A percentile compares a stretch with the other conserved stretches of the same genome.
These are phyloP conservation scores for Dynastes maya DNA, from an alignment of 2,888 invertebrate genomes.

Conservation along the genomic window DNA sequence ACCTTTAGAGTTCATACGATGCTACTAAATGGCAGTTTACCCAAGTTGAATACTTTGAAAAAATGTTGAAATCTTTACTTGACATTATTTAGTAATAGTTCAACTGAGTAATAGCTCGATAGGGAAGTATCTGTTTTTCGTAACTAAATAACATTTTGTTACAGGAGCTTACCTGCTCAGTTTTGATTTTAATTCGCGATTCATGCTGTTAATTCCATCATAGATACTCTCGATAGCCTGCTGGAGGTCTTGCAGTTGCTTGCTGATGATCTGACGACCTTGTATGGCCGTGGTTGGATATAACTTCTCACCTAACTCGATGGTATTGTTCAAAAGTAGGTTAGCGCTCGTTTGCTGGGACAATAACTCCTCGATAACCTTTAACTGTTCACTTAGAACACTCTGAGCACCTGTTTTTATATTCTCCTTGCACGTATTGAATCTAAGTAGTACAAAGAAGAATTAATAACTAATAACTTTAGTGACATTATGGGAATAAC, in stretches of 20 bases:
- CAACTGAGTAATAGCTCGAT: too few relatives aligned
- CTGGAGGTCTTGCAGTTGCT: constrained; percentile 86
- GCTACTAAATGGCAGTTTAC: too few relatives aligned
- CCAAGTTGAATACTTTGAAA: too few relatives aligned
- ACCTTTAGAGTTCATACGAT: too few relatives aligned
- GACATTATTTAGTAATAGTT: too few relatives aligned
- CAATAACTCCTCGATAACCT: constrained; percentile 81
- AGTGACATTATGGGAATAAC: not conserved
- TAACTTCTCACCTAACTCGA: constrained; percentile 92
- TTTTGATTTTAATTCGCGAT: constrained; percentile 87
- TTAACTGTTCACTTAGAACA: constrained; percentile 80
- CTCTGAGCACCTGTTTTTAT: constrained; percentile 78
- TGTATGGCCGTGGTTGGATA: constrained; percentile 93
- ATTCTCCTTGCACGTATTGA: constrained; percentile 78
- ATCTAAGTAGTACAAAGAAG: constrained; percentile 68
- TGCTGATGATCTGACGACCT: constrained; percentile 90
- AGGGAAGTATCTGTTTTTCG: too few relatives aligned
- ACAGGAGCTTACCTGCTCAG: constrained; percentile 73
- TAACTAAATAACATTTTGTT: too few relatives aligned
- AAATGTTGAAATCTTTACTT: too few relatives aligned
- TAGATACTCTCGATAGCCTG: constrained; percentile 86
- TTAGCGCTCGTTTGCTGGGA: constrained; percentile 84
- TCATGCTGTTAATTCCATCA: constrained; percentile 84
- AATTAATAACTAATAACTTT: not conserved
- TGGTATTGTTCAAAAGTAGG: constrained; percentile 85